Conservation (phyloP, 2,888 invertebrate genomes). For the Agrotis ipsilon region DNA sequence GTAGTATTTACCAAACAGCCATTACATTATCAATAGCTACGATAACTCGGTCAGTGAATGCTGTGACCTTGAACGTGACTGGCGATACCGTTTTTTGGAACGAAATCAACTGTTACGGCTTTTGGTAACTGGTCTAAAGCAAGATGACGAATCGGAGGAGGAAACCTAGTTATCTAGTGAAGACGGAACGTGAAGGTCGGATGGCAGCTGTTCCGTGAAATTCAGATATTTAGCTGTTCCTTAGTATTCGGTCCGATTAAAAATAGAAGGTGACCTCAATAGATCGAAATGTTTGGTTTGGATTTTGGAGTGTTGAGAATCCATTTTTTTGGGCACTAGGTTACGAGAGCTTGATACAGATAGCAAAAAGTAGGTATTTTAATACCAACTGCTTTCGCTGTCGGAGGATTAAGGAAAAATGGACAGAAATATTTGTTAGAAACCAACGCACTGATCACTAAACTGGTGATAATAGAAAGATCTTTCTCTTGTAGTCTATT, state of each 20-base stretch:
- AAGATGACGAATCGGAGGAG: conserved; percentile 19
- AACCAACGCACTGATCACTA: no score
- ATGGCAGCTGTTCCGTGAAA: conserved; percentile 3
- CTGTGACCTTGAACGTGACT: conserved; percentile 83
- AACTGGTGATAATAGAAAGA: no score
- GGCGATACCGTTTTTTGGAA: conserved; percentile 66
- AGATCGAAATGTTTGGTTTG: not conserved
- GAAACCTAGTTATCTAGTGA: conserved; percentile 16
- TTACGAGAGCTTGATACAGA: no score
- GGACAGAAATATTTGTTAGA: no score
- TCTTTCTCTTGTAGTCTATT: no score
- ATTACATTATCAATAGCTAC: conserved; percentile 63
- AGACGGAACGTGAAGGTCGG: conserved; percentile 21
- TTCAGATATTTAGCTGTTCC: not conserved
- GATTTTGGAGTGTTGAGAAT: not conserved
- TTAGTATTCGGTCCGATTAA: not conserved
- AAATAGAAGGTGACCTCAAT: not conserved
- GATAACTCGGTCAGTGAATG: conserved; percentile 81
- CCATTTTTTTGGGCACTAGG: not conserved
- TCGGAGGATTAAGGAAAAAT: no score
- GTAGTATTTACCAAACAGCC: conserved; percentile 38
- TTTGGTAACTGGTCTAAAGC: conserved; percentile 15
- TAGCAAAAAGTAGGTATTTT: no score
- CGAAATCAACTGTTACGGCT: conserved; percentile 43
- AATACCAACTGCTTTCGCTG: no score